Base-by-base conservation (phyloP, 2,797 vertebrate genomes). In the Epinephelus awoara region DNA sequence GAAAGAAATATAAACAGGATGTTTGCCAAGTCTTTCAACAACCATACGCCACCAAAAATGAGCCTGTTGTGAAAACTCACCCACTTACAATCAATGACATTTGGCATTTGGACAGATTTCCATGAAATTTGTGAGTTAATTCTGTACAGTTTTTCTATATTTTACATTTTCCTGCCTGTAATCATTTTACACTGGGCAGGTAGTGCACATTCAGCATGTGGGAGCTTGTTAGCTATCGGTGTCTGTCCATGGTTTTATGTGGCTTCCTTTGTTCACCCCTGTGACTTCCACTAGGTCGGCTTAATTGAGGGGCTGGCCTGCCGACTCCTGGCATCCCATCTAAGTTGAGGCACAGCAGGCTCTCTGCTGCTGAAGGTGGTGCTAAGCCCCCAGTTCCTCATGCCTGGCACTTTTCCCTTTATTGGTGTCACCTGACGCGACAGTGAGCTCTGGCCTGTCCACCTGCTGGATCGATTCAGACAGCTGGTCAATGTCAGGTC, bases 381-480 rank as follows among this genome's bases (percentile, higher is more conserved):
- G 50, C 42, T 62, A 15, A 56, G 40, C 17, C 6, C 2, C 7
- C n/a, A 4, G 42, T 23, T 72, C 23, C 23, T 15, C 34, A 56
- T 40, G 13, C 23, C 18, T 21, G 23, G 25, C 14, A 54, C 44
- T 44, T 63, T n/a, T 25, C 23, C 10, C 34, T 57, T 18, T n/a
- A 15, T 13, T 59, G 23, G 23, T 61, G 47, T 72, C 47, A 42
- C 47, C 63, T 61, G 54, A 74, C 55, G 54, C 46, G 19, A 50
- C 66, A 3, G 27, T 55, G 49, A 59, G 65, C 56, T 67, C 50
- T 57, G 50, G 23, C 46, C 54, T 61, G 17, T 56, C 49, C 55
- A 52, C 47, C 21, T 61, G 38, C 55, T 42, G 23, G 49, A 51
- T 59, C 6, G 4, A 61, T 67, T 65, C 17, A 49, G 38, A 64